Evolutionary conservation across 2,113 vertebrate genomes (phyloP).

Genomic region (Trematocara zebra): DNA sequence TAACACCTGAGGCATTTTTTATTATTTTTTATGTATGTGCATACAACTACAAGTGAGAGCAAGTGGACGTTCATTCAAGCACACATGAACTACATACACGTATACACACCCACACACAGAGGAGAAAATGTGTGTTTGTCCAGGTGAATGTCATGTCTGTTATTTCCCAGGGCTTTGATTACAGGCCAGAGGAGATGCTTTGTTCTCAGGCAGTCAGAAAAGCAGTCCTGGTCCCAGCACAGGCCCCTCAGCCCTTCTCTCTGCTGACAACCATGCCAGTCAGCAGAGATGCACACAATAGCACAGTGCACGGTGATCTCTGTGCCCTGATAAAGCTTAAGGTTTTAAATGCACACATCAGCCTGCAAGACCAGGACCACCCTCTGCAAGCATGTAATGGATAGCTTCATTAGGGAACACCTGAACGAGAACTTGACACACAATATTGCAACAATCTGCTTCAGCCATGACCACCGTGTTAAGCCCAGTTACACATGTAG

Average conservation of each 20-base stretch:
- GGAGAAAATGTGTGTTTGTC: conserved; percentile 33
- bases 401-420: conserved; percentile 62
- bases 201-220: conserved; percentile 65
- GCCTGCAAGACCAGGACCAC: conserved; percentile 32
- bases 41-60: conserved; percentile 12
- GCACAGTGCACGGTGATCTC: conserved; percentile 34
- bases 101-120: not conserved
- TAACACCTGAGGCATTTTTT: conserved; percentile 36
- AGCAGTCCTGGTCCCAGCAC: conserved; percentile 19
- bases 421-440: conserved; percentile 52
- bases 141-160: conserved; percentile 58
- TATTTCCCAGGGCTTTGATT: conserved; percentile 75
- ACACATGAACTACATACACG: not conserved
- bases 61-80: not conserved
- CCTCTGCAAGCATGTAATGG: conserved; percentile 54
- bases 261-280: conserved; percentile 58
- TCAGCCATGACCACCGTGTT: conserved; percentile 1
- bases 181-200: conserved; percentile 68
- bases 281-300: conserved; percentile 55
- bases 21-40: not conserved
- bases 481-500: conserved; percentile 9
- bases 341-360: conserved; percentile 58
- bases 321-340: conserved; percentile 39
- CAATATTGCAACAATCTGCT: conserved; percentile 21
- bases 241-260: conserved; percentile 37